Percentiles rank a stretch among this genome's conserved stretches.
phyloP scores from a whole-genome alignment of 2,113 vertebrate genomes.

The Seriola aureovittata region DNA sequence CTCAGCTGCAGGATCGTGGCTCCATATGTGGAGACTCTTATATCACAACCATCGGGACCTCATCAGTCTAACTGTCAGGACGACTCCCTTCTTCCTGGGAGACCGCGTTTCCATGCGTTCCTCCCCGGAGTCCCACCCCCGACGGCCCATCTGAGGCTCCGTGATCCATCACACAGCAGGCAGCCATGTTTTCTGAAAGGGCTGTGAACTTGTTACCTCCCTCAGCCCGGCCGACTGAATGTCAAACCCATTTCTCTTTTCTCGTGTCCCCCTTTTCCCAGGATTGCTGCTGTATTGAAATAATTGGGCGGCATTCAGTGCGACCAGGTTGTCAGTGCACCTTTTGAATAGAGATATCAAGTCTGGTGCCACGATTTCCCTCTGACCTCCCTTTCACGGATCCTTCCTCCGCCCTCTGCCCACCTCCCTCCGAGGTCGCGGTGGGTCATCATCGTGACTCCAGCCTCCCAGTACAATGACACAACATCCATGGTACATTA shows the following conservation, averaged over 20 bases:
- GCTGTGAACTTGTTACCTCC: constrained; percentile 78
- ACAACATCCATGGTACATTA: constrained; percentile 67
- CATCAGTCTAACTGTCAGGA: constrained; percentile 38
- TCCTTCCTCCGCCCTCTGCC: constrained; percentile 48
- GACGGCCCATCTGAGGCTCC: constrained; percentile 59
- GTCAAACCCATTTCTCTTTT: constrained; percentile 76
- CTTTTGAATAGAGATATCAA: constrained; percentile 69
- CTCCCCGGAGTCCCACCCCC: constrained; percentile 34
- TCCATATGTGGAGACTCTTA: constrained; percentile 25
- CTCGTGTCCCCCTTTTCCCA: constrained; percentile 46
- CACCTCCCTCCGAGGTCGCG: constrained; percentile 41
- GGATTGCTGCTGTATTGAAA: constrained; percentile 51
- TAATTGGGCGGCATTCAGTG: constrained; percentile 70
- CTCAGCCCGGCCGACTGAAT: constrained; percentile 60
- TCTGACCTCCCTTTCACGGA: constrained; percentile 58
- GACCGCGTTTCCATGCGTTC: constrained; percentile 62
- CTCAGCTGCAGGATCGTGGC: constrained; percentile 22
- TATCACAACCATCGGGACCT: constrained; percentile 32
- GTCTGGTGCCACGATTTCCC: constrained; percentile 55
- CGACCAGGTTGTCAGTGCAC: constrained; percentile 56
- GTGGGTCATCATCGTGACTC: constrained; percentile 65
- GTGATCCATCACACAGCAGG: constrained; percentile 78
- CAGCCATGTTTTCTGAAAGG: constrained; percentile 74
- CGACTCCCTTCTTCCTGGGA: constrained; percentile 48
- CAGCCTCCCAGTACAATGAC: constrained; percentile 59